Conservation (phyloP, 2,113 vertebrate species). For the Eira barbara region DNA sequence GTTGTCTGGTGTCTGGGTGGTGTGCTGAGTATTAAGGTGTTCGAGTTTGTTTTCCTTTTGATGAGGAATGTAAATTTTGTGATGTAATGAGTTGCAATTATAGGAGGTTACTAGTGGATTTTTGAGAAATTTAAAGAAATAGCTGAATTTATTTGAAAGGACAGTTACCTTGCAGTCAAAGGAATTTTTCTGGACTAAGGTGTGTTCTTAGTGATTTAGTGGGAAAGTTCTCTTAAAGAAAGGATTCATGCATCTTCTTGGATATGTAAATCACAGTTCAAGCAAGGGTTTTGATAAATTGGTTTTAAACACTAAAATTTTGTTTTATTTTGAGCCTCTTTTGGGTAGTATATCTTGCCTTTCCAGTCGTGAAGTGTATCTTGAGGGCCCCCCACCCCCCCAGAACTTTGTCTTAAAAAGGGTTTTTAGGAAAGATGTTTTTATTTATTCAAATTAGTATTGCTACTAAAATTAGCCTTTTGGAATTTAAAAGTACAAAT, state of each 20-base stretch:
- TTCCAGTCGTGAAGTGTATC: neutral
- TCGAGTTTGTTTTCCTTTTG: neutral
- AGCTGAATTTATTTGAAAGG: neutral
- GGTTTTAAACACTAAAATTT: conserved; percentile 20
- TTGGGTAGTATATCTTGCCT: neutral
- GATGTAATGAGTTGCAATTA: neutral
- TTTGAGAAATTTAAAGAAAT: neutral
- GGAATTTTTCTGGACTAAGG: neutral
- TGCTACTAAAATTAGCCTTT: neutral
- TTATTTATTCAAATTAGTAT: neutral
- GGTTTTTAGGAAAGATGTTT: neutral
- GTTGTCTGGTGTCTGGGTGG: neutral
- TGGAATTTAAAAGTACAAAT: neutral
- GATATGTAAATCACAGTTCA: neutral
- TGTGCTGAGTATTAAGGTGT: neutral
- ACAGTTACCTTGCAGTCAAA: neutral
- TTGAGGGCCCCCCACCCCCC: neutral
- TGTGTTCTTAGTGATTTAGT: neutral
- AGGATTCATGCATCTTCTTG: neutral
- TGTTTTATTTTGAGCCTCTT: neutral
- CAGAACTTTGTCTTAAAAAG: neutral
- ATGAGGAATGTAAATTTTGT: neutral
- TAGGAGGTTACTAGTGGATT: neutral
- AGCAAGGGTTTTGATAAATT: neutral
- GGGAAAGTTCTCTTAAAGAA: neutral